Conservation (phyloP, 2,797 vertebrate species). For the Prunella strophiata region DNA sequence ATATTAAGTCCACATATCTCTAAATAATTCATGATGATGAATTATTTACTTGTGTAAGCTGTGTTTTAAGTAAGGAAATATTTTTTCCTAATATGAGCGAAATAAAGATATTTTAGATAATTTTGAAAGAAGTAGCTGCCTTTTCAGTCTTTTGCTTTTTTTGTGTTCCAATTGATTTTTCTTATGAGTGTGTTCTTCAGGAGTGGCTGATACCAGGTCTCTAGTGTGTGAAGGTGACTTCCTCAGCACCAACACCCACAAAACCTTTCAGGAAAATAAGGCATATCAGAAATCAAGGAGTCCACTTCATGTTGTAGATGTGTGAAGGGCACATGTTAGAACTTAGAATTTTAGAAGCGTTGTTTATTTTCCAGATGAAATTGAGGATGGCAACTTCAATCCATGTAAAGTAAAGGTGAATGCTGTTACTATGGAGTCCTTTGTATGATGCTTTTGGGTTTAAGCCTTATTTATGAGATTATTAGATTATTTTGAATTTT, state of each 20-base stretch:
- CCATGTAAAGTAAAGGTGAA: not conserved
- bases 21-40: constrained; percentile 59
- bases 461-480: not conserved
- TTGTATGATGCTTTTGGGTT: not conserved
- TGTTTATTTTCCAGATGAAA: not conserved
- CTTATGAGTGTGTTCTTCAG: not conserved
- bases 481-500: not conserved
- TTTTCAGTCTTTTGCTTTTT: not conserved
- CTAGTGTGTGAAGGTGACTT: not conserved
- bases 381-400: not conserved
- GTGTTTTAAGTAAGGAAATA: not conserved
- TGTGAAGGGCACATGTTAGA: not conserved
- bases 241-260: not conserved
- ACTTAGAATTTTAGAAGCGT: not conserved
- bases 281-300: not conserved
- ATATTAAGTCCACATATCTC: constrained; percentile 11
- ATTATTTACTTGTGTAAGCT: constrained; percentile 54
- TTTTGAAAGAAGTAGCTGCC: not conserved
- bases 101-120: not conserved
- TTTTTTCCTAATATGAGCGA: not conserved
- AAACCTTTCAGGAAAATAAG: not conserved
- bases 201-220: not conserved
- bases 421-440: not conserved
- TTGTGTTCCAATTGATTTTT: not conserved
- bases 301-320: not conserved